Percentiles rank a stretch among this genome's conserved stretches.
Evolutionary conservation across 2,113 vertebrate genomes (phyloP).

Genomic region (Pollachius pollachius): DNA sequence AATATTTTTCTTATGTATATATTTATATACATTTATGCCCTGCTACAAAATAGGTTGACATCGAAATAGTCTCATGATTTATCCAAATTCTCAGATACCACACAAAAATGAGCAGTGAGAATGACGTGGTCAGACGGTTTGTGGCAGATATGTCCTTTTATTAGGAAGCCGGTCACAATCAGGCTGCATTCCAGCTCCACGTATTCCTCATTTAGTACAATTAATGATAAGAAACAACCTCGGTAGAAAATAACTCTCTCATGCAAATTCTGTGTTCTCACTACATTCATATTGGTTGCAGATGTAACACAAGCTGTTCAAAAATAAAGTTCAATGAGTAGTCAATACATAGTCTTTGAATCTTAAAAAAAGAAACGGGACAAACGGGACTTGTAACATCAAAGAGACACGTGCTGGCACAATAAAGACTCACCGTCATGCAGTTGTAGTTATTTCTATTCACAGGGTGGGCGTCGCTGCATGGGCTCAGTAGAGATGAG

Average conservation of each 20-base stretch:
- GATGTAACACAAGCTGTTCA: conserved; percentile 63
- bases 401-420: conserved; percentile 72
- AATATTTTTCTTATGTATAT: too few relatives aligned
- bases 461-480: conserved; percentile 60
- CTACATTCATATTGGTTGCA: conserved; percentile 70
- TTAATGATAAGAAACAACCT: conserved; percentile 74
- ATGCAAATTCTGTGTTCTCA: conserved; percentile 72
- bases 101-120: conserved; percentile 7
- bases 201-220: conserved; percentile 62
- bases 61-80: too few relatives aligned
- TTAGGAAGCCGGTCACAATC: conserved; percentile 75
- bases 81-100: too few relatives aligned
- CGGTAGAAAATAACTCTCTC: conserved; percentile 78
- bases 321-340: conserved; percentile 48
- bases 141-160: conserved; percentile 70
- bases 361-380: conserved; percentile 23
- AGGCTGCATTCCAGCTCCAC: conserved; percentile 69
- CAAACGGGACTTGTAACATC: conserved; percentile 42
- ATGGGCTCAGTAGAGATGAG: conserved; percentile 50
- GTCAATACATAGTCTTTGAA: conserved; percentile 47
- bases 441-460: conserved; percentile 67
- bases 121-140: conserved; percentile 6
- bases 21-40: too few relatives aligned
- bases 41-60: too few relatives aligned
- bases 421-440: conserved; percentile 70